phyloP scores from a whole-genome alignment of 2,113 vertebrate species.

The Urocolius indicus region DNA sequence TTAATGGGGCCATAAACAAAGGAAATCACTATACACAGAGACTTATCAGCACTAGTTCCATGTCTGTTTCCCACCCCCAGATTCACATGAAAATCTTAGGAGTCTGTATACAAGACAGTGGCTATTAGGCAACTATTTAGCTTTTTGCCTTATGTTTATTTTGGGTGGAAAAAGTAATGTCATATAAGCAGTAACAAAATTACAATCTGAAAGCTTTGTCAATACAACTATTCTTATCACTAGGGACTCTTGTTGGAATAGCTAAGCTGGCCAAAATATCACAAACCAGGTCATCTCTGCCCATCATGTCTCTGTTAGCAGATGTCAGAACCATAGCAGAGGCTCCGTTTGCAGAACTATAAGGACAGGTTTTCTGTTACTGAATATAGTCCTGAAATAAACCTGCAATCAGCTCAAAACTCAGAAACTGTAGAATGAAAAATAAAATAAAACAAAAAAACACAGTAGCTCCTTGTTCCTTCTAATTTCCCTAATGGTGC shows the following conservation, averaged over 20 bases:
- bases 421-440: background rate
- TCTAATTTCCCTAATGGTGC: background rate
- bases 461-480: background rate
- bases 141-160: background rate
- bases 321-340: background rate
- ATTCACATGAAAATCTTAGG: constrained; percentile 24
- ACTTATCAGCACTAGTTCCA: background rate
- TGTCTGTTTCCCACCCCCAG: constrained; percentile 24
- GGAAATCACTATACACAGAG: background rate
- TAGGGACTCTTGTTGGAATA: background rate
- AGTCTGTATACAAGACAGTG: constrained; percentile 41
- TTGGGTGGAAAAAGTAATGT: constrained; percentile 35
- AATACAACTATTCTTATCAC: constrained; percentile 13
- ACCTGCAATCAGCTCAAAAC: constrained; percentile 5
- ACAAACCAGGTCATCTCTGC: constrained; percentile 11
- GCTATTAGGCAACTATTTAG: constrained; percentile 32
- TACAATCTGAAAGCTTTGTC: constrained; percentile 33
- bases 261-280: background rate
- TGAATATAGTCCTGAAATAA: constrained; percentile 25
- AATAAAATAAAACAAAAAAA: background rate
- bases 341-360: background rate
- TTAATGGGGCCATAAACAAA: constrained; percentile 16
- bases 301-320: background rate
- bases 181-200: constrained; percentile 52
- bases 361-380: constrained; percentile 30